Conservation (phyloP, 2,888 invertebrate genomes). For the Erebia aethiops region DNA sequence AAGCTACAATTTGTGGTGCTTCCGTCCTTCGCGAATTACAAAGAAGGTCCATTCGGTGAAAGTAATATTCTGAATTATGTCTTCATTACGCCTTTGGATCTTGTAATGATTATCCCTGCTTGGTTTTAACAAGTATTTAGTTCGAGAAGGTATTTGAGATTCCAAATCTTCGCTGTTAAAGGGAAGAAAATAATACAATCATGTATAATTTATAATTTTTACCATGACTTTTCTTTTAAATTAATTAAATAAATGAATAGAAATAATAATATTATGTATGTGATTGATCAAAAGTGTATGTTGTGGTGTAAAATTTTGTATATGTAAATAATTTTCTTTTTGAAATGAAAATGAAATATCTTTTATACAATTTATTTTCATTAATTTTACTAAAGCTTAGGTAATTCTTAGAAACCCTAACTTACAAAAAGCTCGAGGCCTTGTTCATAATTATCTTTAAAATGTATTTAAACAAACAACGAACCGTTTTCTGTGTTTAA, state of each 20-base stretch:
- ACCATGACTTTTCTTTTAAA: not conserved
- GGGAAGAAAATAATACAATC: not conserved
- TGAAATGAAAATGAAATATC: too few relatives aligned
- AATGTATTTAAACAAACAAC: not conserved
- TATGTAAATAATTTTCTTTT: too few relatives aligned
- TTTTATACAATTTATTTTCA: too few relatives aligned
- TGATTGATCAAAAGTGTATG: too few relatives aligned
- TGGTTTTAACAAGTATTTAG: slow-evolving; percentile 74
- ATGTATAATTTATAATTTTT: not conserved
- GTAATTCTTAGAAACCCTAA: not conserved
- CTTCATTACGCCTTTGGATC: slow-evolving; percentile 74
- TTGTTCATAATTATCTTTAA: not conserved
- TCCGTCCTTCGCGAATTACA: slow-evolving; percentile 66
- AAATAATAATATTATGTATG: too few relatives aligned
- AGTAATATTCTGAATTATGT: slow-evolving; percentile 76
- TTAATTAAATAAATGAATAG: too few relatives aligned
- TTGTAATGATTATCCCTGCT: slow-evolving; percentile 75
- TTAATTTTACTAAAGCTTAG: too few relatives aligned
- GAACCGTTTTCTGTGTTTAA: not conserved
- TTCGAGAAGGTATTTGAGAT: slow-evolving; percentile 68
- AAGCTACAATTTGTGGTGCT: slow-evolving; percentile 73
- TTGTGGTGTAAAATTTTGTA: too few relatives aligned
- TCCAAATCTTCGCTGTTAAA: slow-evolving; percentile 57
- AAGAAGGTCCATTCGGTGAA: slow-evolving; percentile 71
- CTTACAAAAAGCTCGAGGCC: not conserved